These are phyloP conservation scores for Acrocephalus scirpaceus DNA, from an alignment of 2,797 vertebrate species.

Conservation along the genomic window DNA sequence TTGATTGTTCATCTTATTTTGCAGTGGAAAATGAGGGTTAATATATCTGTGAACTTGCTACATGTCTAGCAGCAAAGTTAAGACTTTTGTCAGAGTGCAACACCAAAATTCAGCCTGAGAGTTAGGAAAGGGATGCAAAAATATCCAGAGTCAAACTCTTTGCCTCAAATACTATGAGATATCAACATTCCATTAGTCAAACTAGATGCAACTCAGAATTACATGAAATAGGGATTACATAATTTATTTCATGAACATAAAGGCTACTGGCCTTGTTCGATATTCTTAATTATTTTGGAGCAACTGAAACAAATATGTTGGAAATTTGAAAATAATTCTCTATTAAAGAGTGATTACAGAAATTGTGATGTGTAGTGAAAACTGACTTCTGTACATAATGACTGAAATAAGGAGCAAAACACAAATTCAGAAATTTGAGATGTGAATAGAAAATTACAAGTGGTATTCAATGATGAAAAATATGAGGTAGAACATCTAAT, in stretches of 20 bases:
- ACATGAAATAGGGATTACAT: fast-evolving
- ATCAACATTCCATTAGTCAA: background rate
- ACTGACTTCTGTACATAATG: background rate
- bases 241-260: background rate
- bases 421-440: background rate
- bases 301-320: background rate
- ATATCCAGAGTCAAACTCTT: background rate
- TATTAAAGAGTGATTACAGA: background rate
- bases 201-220: background rate
- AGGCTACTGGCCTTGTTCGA: background rate
- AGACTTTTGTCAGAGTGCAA: background rate
- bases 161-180: background rate
- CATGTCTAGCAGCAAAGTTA: background rate
- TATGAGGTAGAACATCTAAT: background rate
- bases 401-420: background rate
- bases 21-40: background rate
- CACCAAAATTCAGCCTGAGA: background rate
- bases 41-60: background rate
- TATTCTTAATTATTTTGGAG: background rate
- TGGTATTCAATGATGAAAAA: background rate
- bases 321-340: background rate
- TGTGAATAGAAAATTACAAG: background rate
- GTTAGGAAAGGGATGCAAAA: background rate
- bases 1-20: background rate
- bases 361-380: background rate